Evolutionary conservation across 1,140 invertebrate species (phyloP).

Genomic region (Calephelis nemesis): DNA sequence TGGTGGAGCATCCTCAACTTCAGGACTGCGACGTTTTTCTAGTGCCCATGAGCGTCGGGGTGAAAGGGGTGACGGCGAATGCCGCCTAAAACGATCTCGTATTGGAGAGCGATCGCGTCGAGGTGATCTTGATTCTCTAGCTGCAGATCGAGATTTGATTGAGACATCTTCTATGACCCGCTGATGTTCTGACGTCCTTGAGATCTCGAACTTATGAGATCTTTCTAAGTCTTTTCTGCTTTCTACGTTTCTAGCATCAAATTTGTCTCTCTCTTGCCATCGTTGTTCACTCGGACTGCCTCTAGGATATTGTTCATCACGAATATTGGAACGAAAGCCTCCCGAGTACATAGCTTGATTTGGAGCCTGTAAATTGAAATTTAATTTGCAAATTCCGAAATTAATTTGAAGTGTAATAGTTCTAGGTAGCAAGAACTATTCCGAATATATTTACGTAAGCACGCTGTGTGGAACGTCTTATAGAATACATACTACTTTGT

Average conservation of each 20-base stretch:
- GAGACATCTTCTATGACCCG: conserved; percentile 30
- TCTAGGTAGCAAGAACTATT: conserved; percentile 9
- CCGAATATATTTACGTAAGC: conserved; percentile 20
- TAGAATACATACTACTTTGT: no score
- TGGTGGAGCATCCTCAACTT: conserved; percentile 47
- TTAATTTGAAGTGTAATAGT: conserved; percentile 23
- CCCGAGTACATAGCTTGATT: conserved; percentile 67
- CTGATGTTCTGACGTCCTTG: conserved; percentile 34
- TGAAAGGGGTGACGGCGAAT: conserved; percentile 56
- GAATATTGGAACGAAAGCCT: conserved; percentile 49
- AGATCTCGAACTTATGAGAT: conserved; percentile 40
- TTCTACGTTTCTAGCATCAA: conserved; percentile 33
- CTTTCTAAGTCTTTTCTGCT: conserved; percentile 42
- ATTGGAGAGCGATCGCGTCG: conserved; percentile 54
- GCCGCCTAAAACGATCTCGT: conserved; percentile 49
- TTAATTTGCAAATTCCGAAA: conserved; percentile 56
- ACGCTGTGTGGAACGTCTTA: not conserved
- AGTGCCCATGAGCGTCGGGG: conserved; percentile 64
- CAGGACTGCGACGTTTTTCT: conserved; percentile 61
- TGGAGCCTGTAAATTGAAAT: conserved; percentile 71
- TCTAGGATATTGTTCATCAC: conserved; percentile 46
- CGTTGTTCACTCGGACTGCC: conserved; percentile 26
- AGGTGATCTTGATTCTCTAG: conserved; percentile 46
- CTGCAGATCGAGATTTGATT: conserved; percentile 48
- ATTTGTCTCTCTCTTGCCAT: conserved; percentile 48